A percentile compares a stretch with the other conserved stretches of the same genome.
phyloP scores from a whole-genome alignment of 92 coral and sea anemone genomes.

The Virgularia gustaviana region DNA sequence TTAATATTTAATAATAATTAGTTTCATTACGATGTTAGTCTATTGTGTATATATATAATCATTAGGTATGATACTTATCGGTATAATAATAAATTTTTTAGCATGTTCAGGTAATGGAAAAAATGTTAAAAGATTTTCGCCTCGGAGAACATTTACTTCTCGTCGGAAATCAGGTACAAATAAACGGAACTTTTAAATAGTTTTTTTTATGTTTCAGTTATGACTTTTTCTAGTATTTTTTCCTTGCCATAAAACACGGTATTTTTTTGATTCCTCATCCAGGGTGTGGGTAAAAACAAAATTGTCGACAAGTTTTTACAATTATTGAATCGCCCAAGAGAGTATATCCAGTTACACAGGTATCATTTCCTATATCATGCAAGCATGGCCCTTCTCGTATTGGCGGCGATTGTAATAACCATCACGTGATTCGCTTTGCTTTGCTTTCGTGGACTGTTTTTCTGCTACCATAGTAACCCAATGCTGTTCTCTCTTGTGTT shows the following conservation, averaged over 20 bases:
- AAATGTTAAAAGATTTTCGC: conserved; percentile 93
- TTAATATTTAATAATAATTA: too few species aligned
- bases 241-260: neutral
- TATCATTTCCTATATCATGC: conserved; percentile 11
- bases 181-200: neutral
- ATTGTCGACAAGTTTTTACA: conserved; percentile 93
- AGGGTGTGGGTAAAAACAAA: conserved; percentile 99
- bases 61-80: neutral
- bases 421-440: too few species aligned
- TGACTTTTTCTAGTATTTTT: neutral
- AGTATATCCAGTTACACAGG: conserved; percentile 94
- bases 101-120: conserved; percentile 93
- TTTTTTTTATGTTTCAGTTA: neutral
- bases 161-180: conserved; percentile 88
- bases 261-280: neutral
- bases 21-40: neutral
- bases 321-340: conserved; percentile 86
- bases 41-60: neutral
- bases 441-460: too few species aligned
- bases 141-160: conserved; percentile 93
- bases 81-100: conserved; percentile 4
- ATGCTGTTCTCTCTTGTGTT: too few species aligned
- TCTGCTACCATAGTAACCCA: too few species aligned
- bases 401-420: too few species aligned
- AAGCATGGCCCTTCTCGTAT: too few species aligned